phyloP scores from a whole-genome alignment of 1,140 invertebrate species.

The Carposina sasakii region DNA sequence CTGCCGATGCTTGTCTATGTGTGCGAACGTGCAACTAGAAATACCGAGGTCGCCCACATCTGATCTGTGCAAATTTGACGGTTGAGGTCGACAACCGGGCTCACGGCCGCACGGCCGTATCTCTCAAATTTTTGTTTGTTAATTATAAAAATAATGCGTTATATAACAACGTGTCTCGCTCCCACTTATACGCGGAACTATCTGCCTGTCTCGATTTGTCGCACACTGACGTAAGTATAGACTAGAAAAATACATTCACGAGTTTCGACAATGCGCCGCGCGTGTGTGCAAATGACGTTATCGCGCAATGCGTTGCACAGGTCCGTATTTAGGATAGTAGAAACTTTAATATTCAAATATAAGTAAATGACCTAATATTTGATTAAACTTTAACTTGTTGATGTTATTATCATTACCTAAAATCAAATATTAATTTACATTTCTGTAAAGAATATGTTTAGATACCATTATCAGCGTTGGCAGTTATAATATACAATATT shows the following conservation, averaged over 20 bases:
- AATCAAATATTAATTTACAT: too few relatives aligned
- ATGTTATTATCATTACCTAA: constrained; percentile 14
- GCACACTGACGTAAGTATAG: constrained; percentile 43
- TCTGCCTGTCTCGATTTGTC: constrained; percentile 35
- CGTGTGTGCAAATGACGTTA: constrained; percentile 70
- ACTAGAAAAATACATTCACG: constrained; percentile 66
- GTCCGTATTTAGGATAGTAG: too few relatives aligned
- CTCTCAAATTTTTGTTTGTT: constrained; percentile 70
- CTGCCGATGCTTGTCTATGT: constrained; percentile 28
- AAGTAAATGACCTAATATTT: too few relatives aligned
- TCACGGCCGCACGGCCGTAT: constrained; percentile 62
- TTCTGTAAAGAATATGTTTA: too few relatives aligned
- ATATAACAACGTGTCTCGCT: constrained; percentile 52
- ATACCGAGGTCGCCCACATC: constrained; percentile 67
- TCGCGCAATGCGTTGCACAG: constrained; percentile 68
- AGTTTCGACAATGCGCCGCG: constrained; percentile 56
- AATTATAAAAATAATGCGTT: constrained; percentile 73
- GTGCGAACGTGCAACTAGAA: constrained; percentile 54
- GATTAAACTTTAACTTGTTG: too few relatives aligned
- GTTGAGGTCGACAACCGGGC: constrained; percentile 54
- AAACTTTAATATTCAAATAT: too few relatives aligned
- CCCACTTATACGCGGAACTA: constrained; percentile 10
- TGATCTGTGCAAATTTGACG: constrained; percentile 69
- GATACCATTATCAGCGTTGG: too few relatives aligned
- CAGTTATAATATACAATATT: too few relatives aligned